A percentile compares a stretch with the other conserved stretches of the same genome.
These are phyloP conservation scores for Trematomus bernacchii DNA, from an alignment of 2,797 vertebrate species.

Conservation along the genomic window DNA sequence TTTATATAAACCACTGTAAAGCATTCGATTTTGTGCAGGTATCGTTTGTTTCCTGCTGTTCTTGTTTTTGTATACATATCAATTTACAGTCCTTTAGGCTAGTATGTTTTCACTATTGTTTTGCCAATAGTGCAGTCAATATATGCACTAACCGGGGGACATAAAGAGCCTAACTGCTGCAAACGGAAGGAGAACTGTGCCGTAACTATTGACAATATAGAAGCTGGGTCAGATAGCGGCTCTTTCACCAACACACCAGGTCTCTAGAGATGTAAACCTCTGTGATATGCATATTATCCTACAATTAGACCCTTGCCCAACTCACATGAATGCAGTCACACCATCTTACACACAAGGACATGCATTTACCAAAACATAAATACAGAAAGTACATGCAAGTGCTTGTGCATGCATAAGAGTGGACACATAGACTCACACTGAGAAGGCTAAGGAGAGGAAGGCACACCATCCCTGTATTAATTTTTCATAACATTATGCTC, in stretches of 20 bases:
- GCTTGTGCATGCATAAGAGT: slow-evolving; percentile 31
- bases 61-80: slow-evolving; percentile 66
- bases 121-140: slow-evolving; percentile 85
- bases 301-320: slow-evolving; percentile 29
- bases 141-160: slow-evolving; percentile 67
- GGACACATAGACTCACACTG: slow-evolving; percentile 45
- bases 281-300: slow-evolving; percentile 49
- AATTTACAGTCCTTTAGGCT: slow-evolving; percentile 61
- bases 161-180: slow-evolving; percentile 70
- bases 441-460: slow-evolving; percentile 65
- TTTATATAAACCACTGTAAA: slow-evolving; percentile 51
- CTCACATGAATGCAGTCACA: slow-evolving; percentile 29
- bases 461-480: slow-evolving; percentile 80
- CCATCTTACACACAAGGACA: slow-evolving; percentile 26
- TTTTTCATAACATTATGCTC: slow-evolving; percentile 89
- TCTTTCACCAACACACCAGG: slow-evolving; percentile 49
- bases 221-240: slow-evolving; percentile 53
- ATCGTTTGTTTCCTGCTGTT: slow-evolving; percentile 54
- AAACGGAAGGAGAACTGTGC: slow-evolving; percentile 68
- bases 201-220: slow-evolving; percentile 70
- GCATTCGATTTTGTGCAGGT: slow-evolving; percentile 54
- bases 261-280: slow-evolving; percentile 58
- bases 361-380: slow-evolving; percentile 31
- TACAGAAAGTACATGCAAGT: slow-evolving; percentile 18
- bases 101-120: slow-evolving; percentile 80